phyloP scores from a whole-genome alignment of 2,797 vertebrate species.

The Loris lydekkerianus region DNA sequence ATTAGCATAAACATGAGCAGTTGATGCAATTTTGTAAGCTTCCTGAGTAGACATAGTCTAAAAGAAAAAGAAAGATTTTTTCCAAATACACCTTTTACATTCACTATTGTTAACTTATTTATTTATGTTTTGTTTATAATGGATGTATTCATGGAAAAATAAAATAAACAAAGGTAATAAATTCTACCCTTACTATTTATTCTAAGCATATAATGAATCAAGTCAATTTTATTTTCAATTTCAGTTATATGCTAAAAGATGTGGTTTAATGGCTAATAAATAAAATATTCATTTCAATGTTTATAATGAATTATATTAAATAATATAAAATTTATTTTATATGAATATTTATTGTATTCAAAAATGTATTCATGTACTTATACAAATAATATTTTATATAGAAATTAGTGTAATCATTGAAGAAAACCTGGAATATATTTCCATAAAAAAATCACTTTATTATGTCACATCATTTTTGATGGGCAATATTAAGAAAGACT shows the following conservation, averaged over 20 bases:
- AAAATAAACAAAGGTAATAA: constrained; percentile 63
- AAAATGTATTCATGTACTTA: not conserved
- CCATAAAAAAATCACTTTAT: constrained; percentile 48
- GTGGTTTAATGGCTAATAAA: constrained; percentile 36
- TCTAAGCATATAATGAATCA: constrained; percentile 51
- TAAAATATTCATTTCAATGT: constrained; percentile 42
- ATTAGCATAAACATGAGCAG: constrained; percentile 45
- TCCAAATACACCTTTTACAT: not conserved
- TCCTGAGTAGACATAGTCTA: constrained; percentile 13
- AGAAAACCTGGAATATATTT: constrained; percentile 15
- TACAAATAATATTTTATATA: constrained; percentile 17
- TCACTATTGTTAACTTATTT: constrained; percentile 48
- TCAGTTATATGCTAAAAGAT: constrained; percentile 40
- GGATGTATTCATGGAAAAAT: constrained; percentile 10
- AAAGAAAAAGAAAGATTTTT: constrained; percentile 39
- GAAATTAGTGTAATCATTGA: not conserved
- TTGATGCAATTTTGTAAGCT: constrained; percentile 39
- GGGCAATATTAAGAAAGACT: not conserved
- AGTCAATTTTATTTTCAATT: not conserved
- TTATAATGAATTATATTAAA: constrained; percentile 28
- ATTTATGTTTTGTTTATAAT: constrained; percentile 7
- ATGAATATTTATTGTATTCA: not conserved
- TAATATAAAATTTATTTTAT: constrained; percentile 30
- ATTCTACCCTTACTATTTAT: constrained; percentile 39
- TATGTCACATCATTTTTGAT: not conserved